Conservation (phyloP, 2,888 invertebrate species). For the Agrotis puta region DNA sequence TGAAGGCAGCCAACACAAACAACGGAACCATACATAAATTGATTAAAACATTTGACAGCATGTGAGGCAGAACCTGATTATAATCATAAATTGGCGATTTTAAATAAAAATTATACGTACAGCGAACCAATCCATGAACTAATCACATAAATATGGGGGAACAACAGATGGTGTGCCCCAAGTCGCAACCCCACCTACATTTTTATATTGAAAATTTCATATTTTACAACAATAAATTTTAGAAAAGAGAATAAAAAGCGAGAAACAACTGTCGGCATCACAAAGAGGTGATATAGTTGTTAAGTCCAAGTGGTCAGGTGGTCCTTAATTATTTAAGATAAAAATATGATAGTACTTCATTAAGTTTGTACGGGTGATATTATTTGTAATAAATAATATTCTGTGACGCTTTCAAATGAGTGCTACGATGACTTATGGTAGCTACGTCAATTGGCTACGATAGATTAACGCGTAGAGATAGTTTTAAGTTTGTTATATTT, state of each 20-base stretch:
- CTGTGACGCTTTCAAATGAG: constrained; percentile 72
- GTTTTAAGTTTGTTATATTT: constrained; percentile 31
- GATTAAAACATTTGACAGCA: constrained; percentile 66
- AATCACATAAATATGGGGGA: constrained; percentile 87
- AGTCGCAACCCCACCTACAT: constrained; percentile 77
- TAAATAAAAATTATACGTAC: constrained; percentile 83
- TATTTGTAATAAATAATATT: constrained; percentile 79
- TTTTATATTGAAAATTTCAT: constrained; percentile 77
- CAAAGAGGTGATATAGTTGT: constrained; percentile 85
- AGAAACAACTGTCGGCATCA: constrained; percentile 78
- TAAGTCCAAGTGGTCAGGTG: constrained; percentile 80
- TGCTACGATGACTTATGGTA: constrained; percentile 72
- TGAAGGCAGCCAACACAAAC: constrained; percentile 54
- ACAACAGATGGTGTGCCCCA: constrained; percentile 85
- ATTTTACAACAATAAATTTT: constrained; percentile 87
- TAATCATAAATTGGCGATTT: constrained; percentile 87
- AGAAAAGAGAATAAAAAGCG: constrained; percentile 77
- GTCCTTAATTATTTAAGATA: constrained; percentile 87
- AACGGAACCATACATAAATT: constrained; percentile 63
- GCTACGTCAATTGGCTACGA: constrained; percentile 39
- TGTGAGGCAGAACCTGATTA: constrained; percentile 75
- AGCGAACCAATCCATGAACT: constrained; percentile 79
- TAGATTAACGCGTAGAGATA: constrained; percentile 45
- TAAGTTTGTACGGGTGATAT: constrained; percentile 78
- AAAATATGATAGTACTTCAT: constrained; percentile 87